Evolutionary conservation across 2,113 vertebrate genomes (phyloP), one percentile per base, ranked within the genome.

Genomic region (Odontesthes bonariensis): DNA sequence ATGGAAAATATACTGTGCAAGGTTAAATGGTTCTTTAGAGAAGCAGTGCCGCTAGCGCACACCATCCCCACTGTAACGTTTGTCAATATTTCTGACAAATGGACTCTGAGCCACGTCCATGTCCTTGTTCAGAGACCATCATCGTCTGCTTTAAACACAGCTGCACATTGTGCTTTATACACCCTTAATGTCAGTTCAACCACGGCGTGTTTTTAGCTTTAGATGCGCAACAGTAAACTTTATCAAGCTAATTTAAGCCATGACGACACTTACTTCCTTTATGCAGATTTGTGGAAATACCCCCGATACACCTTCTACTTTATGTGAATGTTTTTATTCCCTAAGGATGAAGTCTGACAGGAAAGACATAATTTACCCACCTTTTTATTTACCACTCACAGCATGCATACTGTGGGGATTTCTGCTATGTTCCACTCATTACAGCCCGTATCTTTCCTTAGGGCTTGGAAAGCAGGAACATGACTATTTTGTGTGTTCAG

Each of bases 381-480:
- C 62, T 86, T 78, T 75, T 68, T 75, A 80, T 87, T 79, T 82
- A 81, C 79, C 44, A 51, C 66, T 85, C 83, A 57, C 69, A 82
- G 67, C 65, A 55, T 46, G 57, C 61, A 13, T 5, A 14, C 70
- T 52, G 64, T 49, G 68, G 81, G 71, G 81, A 85, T 70, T 78
- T 83, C 63, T 70, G 58, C 75, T 20, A 20, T 71, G 75, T 75
- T 87, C 83, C 81, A 68, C 66, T 86, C 73, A 78, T 85, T 84
- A 83, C 58, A 69, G 61, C 68, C 83, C 53, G 64, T 65, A 32
- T 82, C 69, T 64, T 66, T 71, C 67, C 68, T 0, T 13, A 55
- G 73, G 83, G 75, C 42, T 54, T 68, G 73, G 80, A 84, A 76
- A 74, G 57, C 63, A 66, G 58, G 67, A 81, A 68, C 23, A 13